Conservation (phyloP, 2,888 invertebrate species). For the Euplagia quadripunctaria region DNA sequence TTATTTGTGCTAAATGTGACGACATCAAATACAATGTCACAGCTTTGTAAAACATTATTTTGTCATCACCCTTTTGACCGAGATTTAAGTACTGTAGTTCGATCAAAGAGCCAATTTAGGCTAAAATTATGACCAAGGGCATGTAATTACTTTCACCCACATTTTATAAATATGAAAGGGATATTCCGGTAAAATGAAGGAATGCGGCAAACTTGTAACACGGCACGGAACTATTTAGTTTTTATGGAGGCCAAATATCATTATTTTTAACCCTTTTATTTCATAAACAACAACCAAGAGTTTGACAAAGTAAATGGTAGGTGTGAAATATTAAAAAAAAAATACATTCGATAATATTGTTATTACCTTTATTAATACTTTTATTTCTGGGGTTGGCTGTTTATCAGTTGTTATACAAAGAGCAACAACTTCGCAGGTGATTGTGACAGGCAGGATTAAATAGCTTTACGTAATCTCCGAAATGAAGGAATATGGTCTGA, state of each 20-base stretch:
- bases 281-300: not conserved
- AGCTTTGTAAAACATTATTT: not conserved
- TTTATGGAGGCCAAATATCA: conserved; percentile 25
- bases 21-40: not conserved
- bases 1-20: not conserved
- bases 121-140: conserved; percentile 10
- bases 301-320: not conserved
- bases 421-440: too few species aligned
- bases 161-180: conserved; percentile 6
- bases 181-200: conserved; percentile 5
- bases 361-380: too few species aligned
- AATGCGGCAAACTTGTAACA: conserved; percentile 12
- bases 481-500: too few species aligned
- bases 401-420: too few species aligned
- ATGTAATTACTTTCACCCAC: conserved; percentile 9
- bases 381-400: too few species aligned
- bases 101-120: conserved; percentile 2
- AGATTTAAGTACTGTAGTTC: not conserved
- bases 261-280: not conserved
- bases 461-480: too few species aligned
- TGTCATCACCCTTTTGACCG: conserved; percentile 5
- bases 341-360: too few species aligned
- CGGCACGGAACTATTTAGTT: conserved; percentile 29
- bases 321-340: not conserved
- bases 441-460: too few species aligned